phyloP scores from a whole-genome alignment of 2,888 invertebrate species.

The Ferdinandea cuprea region DNA sequence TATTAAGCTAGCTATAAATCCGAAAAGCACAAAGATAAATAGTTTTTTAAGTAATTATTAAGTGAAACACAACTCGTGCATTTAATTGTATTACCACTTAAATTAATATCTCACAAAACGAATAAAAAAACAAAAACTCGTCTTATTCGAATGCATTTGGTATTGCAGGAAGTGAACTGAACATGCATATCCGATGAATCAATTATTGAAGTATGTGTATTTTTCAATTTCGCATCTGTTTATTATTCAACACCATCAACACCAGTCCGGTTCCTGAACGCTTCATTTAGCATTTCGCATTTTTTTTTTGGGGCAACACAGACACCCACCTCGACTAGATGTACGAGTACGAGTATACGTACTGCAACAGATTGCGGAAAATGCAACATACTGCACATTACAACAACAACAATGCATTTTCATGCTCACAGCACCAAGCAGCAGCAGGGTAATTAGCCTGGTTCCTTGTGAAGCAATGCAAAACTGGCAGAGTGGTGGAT shows the following conservation, averaged over 20 bases:
- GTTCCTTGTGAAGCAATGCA: slow-evolving; percentile 45
- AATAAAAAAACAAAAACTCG: neutral
- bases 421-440: slow-evolving; percentile 41
- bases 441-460: slow-evolving; percentile 48
- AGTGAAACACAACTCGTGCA: neutral
- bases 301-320: slow-evolving; percentile 46
- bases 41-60: too few relatives aligned
- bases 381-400: slow-evolving; percentile 19
- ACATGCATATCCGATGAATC: neutral
- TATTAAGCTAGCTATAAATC: too few relatives aligned
- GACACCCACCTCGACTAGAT: slow-evolving; percentile 13
- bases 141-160: neutral
- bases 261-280: slow-evolving; percentile 7
- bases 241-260: neutral
- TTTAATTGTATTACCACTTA: neutral
- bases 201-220: neutral
- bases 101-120: neutral
- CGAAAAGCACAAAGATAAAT: too few relatives aligned
- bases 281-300: slow-evolving; percentile 33
- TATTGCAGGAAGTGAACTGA: neutral
- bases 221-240: neutral
- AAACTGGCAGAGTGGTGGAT: neutral
- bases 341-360: neutral
- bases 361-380: slow-evolving; percentile 45
- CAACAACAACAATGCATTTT: neutral